phyloP scores from a whole-genome alignment of 2,113 vertebrate species.

The Lanius collurio region DNA sequence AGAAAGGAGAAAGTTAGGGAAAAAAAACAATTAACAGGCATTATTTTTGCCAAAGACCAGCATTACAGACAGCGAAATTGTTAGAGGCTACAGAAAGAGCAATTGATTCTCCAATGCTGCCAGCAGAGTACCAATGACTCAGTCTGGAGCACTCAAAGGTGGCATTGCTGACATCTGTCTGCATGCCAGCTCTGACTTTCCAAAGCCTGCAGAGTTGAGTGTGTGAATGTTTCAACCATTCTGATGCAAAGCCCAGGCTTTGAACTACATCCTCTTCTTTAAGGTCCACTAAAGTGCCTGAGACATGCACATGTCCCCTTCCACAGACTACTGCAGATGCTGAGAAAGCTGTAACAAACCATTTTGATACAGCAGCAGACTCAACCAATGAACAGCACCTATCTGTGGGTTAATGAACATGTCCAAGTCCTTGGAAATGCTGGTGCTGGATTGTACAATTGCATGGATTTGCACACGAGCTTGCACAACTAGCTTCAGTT shows the following conservation, averaged over 20 bases:
- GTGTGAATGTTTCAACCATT: not conserved
- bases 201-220: not conserved
- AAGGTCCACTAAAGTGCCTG: not conserved
- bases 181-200: not conserved
- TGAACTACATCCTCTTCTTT: not conserved
- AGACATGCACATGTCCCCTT: accelerated
- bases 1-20: not conserved
- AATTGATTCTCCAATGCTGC: not conserved
- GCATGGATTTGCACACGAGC: not conserved
- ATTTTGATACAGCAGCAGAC: not conserved
- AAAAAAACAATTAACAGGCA: not conserved
- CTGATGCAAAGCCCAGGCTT: not conserved
- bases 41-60: not conserved
- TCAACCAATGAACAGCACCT: not conserved
- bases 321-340: not conserved
- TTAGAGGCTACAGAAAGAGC: not conserved
- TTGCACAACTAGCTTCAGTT: not conserved
- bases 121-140: not conserved
- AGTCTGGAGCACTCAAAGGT: not conserved
- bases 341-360: not conserved
- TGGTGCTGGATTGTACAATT: not conserved
- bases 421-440: not conserved
- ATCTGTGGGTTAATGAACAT: not conserved
- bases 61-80: not conserved
- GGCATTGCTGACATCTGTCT: not conserved